A percentile compares a stretch with the other conserved stretches of the same genome.
Evolutionary conservation across 2,797 vertebrate species (phyloP).

Genomic region (Dendrocincla tyrannina): DNA sequence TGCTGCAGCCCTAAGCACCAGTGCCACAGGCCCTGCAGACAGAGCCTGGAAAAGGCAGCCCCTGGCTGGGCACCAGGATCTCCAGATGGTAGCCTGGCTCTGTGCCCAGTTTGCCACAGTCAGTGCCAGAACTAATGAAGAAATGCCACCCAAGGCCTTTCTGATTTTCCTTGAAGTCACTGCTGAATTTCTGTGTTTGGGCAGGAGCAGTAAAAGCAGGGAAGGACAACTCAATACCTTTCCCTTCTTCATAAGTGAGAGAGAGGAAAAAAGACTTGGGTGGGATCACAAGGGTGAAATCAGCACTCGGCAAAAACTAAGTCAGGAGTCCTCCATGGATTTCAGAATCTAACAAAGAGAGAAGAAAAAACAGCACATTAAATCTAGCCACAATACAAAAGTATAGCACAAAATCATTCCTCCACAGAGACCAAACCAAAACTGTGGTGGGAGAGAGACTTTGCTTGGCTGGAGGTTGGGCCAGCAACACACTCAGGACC

Average conservation of each 20-base stretch:
- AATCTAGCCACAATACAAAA: neutral
- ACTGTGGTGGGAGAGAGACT: neutral
- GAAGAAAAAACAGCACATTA: neutral
- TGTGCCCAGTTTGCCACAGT: neutral
- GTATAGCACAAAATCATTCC: neutral
- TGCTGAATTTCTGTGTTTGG: neutral
- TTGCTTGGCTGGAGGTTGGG: neutral
- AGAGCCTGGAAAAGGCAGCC: neutral
- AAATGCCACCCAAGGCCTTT: neutral
- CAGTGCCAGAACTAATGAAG: neutral
- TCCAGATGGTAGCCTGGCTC: neutral
- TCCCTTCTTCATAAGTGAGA: neutral
- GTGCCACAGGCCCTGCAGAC: neutral
- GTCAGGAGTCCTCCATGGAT: neutral
- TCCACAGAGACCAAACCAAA: neutral
- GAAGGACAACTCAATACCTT: neutral
- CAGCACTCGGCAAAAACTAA: neutral
- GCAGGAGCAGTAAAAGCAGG: neutral
- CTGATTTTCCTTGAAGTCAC: neutral
- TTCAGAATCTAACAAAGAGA: neutral
- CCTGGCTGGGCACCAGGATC: neutral
- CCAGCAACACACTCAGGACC: neutral
- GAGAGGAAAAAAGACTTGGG: neutral
- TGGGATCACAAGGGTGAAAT: neutral
- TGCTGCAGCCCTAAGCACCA: neutral